Evolutionary conservation across 2,797 vertebrate species (phyloP), one percentile per base, ranked within the genome.

Genomic region (Yasuhikotakia modesta): DNA sequence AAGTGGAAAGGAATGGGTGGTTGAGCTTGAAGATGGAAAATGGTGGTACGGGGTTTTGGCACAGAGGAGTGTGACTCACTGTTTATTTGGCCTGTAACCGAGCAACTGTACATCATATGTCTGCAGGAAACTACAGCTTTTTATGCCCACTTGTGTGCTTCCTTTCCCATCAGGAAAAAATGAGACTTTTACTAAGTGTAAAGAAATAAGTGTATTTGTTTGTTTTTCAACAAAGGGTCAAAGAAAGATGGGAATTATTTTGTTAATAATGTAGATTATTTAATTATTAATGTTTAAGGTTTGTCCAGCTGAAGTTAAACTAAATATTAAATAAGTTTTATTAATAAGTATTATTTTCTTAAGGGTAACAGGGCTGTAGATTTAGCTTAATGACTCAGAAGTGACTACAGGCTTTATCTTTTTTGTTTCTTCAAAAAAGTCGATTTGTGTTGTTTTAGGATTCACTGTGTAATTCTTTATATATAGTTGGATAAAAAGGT

Each of bases 21-120:
- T 82, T 84, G 81, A 24, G 32, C 52, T 82, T 72, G 86, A 81
- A 76, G 70, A 86, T 39, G 88, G 91, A 93, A 93, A 93, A 92
- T 88, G 86, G 86, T 91, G 89, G 89, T 91, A 87, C 89, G 89
- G 84, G 79, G 84, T 89, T 83, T 91, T 92, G 90, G 92, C 91
- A 90, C 61, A 3, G 86, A 85, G 86, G 80, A 85, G 82, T 57
- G 87, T 93, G 92, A 94, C 85, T 94, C 92, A 94, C 79, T 92
- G 91, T 93, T 92, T 91, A 90, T 91, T 80, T 83, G 87, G 83
- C 79, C 83, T 79, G 90, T 93, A 85, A 88, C 89, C 7, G 82
- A 93, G 90, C 86, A 82, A 89, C 80, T 64, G 82, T 85, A 83
- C 79, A 67, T 58, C 70, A 69, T 80, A 70, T 82, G 77, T n/a